Base-by-base conservation (phyloP, 2,113 vertebrate genomes). In the Lipophrys pholis region DNA sequence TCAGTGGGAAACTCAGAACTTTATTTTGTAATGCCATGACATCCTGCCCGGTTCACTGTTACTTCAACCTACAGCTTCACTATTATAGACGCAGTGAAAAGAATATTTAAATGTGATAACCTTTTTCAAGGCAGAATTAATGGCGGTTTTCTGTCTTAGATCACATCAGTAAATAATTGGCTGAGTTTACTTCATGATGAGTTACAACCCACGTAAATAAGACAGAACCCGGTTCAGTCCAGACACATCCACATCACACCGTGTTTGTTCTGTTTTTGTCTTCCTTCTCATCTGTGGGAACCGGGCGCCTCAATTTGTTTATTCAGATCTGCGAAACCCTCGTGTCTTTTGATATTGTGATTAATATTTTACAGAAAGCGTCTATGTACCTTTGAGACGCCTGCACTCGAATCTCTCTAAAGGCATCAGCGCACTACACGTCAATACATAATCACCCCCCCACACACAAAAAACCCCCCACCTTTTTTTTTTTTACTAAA, bases 321-420 rank as follows among this genome's bases (percentile, higher is more conserved):
- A 80, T 86, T 83, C 74, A 77, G 80, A 87, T 81, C 35, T 67
- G 73, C 49, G 63, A 71, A 81, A 60, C 82, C 80, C 75, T 63
- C 0, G 55, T 74, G 69, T 74, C 60, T 56, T 87, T 87, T 82
- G 75, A 90, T 78, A 71, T 63, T 62, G 80, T 68, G 86, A 85
- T 86, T 82, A 87, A 84, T 89, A 89, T 90, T 91, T 90, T 77
- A 88, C 76, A 81, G 51, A 76, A 61, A 74, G 53, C 21, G 55
- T 87, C 69, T 78, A 70, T 72, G 39, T 82, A 78, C 83, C 84
- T 87, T 55, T 2, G 87, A 88, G 81, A 85, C 75, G 41, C 55
- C 69, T 42, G 45, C 74, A 39, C 58, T 72, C 68, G 6, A 56
- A 51, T 65, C 62, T 69, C 87, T 89, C 70, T 52, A 57, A 75